Evolutionary conservation across 1,140 invertebrate species (phyloP), one percentile per base, ranked within the genome.

Genomic region (Calosoma granatense): DNA sequence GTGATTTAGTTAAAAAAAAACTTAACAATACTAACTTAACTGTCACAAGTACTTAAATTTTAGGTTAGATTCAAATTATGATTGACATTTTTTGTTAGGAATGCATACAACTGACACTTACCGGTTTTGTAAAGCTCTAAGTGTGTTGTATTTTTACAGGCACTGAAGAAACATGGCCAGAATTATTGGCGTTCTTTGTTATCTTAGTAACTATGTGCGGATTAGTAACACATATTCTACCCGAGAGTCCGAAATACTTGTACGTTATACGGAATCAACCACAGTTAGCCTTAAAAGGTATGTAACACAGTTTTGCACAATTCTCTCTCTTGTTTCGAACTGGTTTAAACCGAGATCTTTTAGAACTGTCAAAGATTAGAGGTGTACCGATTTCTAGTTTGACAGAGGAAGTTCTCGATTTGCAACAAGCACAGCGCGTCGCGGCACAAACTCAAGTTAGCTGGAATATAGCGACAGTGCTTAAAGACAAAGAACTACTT

Each of bases 211-310:
- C 83, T 22, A 58, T 84, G 36, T 72, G 79, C 66, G 73, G 77
- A 53, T 69, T 83, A n/a, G 68, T 78, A 2, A 70, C 86, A n/a
- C 78, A 76, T 57, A 69, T 81, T 56, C 76, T 90, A 62, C 89
- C 90, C 0, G 90, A 92, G 69, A 92, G 88, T 75, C 91, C 91
- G 1, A 90, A 91, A 68, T 93, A 84, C 71, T 73, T 93, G 17
- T 90, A 79, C 64, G 77, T 87, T 23, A 76, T 89, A n/a, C 81
- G 76, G 66, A 76, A 76, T 53, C 67, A 87, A 60, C 77, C 78
- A 53, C 70, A 77, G 21, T 70, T 69, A 58, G 87, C 87, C 41
- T 67, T 83, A 30, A 70, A 76, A 76, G 82, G 85, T 86, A 61
- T 69, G 66, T 68, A n/a, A n/a, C n/a, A n/a, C n/a, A n/a, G n/a